These are phyloP conservation scores for Pangasius macronema DNA, from an alignment of 2,797 vertebrate genomes.

Conservation along the genomic window DNA sequence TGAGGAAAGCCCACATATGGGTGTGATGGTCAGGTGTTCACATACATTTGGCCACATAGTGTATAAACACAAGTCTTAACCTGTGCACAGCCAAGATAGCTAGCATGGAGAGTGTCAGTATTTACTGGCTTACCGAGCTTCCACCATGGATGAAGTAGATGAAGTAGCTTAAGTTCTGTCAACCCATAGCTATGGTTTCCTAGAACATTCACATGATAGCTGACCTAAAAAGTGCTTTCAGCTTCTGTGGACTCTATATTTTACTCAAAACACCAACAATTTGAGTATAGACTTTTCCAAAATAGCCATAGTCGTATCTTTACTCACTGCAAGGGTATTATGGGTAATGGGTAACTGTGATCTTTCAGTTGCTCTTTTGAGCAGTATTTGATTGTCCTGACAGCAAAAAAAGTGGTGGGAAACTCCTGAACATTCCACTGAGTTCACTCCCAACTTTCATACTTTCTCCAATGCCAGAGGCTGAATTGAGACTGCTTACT, in stretches of 20 bases:
- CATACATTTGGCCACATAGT: background rate
- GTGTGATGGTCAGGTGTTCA: background rate
- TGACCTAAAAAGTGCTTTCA: background rate
- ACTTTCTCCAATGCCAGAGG: background rate
- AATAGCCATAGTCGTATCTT: background rate
- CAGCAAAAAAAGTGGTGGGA: background rate
- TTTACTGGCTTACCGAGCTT: background rate
- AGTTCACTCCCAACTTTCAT: background rate
- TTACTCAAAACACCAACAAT: background rate
- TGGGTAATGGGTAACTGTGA: background rate
- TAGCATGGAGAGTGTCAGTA: background rate
- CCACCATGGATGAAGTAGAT: background rate
- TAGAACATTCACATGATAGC: background rate
- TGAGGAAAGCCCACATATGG: background rate
- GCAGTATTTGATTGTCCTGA: background rate
- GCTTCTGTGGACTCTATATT: background rate
- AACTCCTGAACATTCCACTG: background rate
- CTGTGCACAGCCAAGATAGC: background rate
- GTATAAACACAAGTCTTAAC: background rate
- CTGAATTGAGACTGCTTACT: background rate
- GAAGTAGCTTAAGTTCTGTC: background rate
- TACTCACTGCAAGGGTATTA: background rate
- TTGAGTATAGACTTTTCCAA: background rate
- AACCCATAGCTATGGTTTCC: background rate
- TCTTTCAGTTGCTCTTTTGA: background rate